Evolutionary conservation across 1,140 invertebrate species (phyloP).

Genomic region (Idris sp.): DNA sequence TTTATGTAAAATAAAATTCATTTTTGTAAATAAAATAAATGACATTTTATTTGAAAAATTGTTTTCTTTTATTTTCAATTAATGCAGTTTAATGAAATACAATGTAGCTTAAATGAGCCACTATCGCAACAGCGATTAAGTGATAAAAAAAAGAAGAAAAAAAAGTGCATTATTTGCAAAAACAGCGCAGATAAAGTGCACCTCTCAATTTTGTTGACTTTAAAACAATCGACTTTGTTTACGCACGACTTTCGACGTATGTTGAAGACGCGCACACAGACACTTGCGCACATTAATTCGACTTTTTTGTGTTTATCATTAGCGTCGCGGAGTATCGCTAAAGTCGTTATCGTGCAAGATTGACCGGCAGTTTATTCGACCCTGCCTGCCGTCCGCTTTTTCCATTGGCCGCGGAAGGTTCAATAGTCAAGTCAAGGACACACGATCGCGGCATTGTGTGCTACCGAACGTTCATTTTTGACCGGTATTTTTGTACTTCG

Average conservation of each 20-base stretch:
- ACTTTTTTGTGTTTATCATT: conserved; percentile 58
- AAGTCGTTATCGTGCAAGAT: conserved; percentile 66
- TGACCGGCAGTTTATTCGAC: conserved; percentile 63
- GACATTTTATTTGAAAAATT: too few relatives aligned
- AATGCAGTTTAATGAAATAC: too few relatives aligned
- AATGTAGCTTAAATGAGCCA: conserved; percentile 37
- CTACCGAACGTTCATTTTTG: conserved; percentile 58
- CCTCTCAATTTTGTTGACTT: conserved; percentile 55
- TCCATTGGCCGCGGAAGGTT: conserved; percentile 68
- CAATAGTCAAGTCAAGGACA: conserved; percentile 72
- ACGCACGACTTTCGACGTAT: conserved; percentile 47
- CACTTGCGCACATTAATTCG: conserved; percentile 43
- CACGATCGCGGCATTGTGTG: conserved; percentile 64
- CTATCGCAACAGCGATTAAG: conserved; percentile 50
- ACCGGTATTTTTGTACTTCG: too few relatives aligned
- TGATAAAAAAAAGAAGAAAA: conserved; percentile 50
- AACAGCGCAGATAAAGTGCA: conserved; percentile 55
- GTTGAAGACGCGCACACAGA: conserved; percentile 36
- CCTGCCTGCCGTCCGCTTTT: conserved; percentile 45
- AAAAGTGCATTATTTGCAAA: conserved; percentile 52
- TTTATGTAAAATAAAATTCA: too few relatives aligned
- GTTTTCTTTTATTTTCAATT: too few relatives aligned
- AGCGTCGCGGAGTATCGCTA: conserved; percentile 60
- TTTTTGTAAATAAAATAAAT: too few relatives aligned
- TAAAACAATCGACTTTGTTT: conserved; percentile 57